Evolutionary conservation across 92 coral and sea anemone genomes (phyloP), one percentile per base, ranked within the genome.

Genomic region (Paramuricea clavata): DNA sequence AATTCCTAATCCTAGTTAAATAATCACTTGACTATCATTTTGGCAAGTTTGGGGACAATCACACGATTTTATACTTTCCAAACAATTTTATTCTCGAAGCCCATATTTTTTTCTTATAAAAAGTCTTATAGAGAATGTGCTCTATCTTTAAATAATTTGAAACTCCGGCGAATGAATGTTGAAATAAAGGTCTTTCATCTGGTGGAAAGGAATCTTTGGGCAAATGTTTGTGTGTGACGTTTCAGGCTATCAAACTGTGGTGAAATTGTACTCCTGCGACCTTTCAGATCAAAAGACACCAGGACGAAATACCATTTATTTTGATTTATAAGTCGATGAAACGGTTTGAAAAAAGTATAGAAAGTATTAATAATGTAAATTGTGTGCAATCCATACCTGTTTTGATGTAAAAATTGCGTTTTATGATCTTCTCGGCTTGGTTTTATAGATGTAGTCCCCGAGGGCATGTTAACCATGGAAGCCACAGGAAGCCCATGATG

Each of bases 161-260:
- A 31, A 61, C 69, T 27, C 17, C 33, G 69, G 69, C 33, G 69
- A 26, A 2, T 21, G 69, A 61, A 22, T 21, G 69, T 61, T 27
- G 33, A 76, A 85, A 39, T 22, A 78, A 22, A 64, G 65, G 23
- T 57, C 77, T 78, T 86, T 78, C 60, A 65, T 77, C 15, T 68
- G 68, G 49, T 79, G 32, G 47, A 86, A 86, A 86, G 27, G 22
- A 41, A 23, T 36, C 25, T 32, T 41, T 86, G 90, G 90, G 90
- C 86, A 79, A 86, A 86, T 78, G 57, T 68, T 68, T 86, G 69
- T 65, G 90, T 27, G 80, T 69, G 78, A 79, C 80, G 81, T 84
- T 50, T 60, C 72, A 72, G 34, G 78, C n/a, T 47, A 50, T 49
- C 16, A 59, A 79, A 86, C 3, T 86, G 30, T 33, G 23, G 84